A percentile compares a stretch with the other conserved stretches of the same genome.
Evolutionary conservation across 2,113 vertebrate species (phyloP).

Genomic region (Pachypanchax playfairii): DNA sequence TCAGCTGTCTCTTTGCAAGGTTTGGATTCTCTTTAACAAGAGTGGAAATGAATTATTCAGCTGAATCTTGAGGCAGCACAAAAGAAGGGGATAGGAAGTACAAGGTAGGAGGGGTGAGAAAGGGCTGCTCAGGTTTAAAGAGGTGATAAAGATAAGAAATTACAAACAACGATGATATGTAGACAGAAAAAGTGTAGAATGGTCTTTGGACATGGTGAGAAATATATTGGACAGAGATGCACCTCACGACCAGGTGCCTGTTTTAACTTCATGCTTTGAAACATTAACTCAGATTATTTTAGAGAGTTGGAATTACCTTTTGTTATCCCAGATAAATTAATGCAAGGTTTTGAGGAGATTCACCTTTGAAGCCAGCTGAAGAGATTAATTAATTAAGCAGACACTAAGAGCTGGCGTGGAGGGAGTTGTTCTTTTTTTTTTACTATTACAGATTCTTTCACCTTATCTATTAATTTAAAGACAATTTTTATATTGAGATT

Average conservation of each 20-base stretch:
- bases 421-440: constrained; percentile 7
- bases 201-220: constrained; percentile 26
- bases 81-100: constrained; percentile 36
- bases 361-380: constrained; percentile 69
- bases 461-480: constrained; percentile 35
- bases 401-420: constrained; percentile 40
- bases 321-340: constrained; percentile 70
- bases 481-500: constrained; percentile 23
- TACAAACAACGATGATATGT: constrained; percentile 25
- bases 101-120: constrained; percentile 37
- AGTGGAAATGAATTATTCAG: constrained; percentile 70
- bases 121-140: constrained; percentile 28
- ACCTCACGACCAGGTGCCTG: constrained; percentile 15
- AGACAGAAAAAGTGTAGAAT: constrained; percentile 21
- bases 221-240: constrained; percentile 11
- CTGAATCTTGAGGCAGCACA: constrained; percentile 38
- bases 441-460: constrained; percentile 27
- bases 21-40: constrained; percentile 62
- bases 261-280: constrained; percentile 42
- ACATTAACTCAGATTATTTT: constrained; percentile 41
- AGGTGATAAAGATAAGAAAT: constrained; percentile 21
- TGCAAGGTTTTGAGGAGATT: constrained; percentile 64
- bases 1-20: constrained; percentile 38
- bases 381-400: constrained; percentile 70
- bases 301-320: constrained; percentile 66